Evolutionary conservation across 1,140 invertebrate genomes (phyloP), one percentile per base, ranked within the genome.

Genomic region (Camponotus floridanus): DNA sequence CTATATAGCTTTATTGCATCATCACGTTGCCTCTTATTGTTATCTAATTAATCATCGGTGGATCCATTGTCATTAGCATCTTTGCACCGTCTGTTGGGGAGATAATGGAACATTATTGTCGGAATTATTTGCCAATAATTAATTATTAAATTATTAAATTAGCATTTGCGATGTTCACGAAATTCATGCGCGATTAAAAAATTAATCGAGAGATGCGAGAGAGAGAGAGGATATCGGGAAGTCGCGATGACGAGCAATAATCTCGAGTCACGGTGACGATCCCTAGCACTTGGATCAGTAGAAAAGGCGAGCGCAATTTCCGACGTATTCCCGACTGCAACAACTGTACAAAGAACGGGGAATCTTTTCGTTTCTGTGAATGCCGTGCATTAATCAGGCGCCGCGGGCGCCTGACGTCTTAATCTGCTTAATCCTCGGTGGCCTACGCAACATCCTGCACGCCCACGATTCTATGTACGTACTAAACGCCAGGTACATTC

Each of bases 341-440:
- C 92, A 91, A 92, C 92, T 51, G 90, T 91, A 90, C 91, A 90
- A 92, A 87, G 85, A 86, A 87, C 79, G 91, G 90, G 90, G 91
- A 90, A 93, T 93, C 93, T 94, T 93, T 94, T 93, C 92, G 93
- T 93, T 92, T 87, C 90, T 87, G 90, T 94, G 93, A 95, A 94
- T 94, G 92, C 92, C 86, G 87, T 84, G 92, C 94, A 95, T 95
- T 93, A 93, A 95, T 95, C 94, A 95, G 93, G 93, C 94, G 90
- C 94, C 91, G 87, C 94, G 91, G 94, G 94, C 94, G 94, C 94
- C 90, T 93, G 94, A 95, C 94, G 92, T 95, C 94, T 95, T 94
- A 95, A 95, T 95, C 92, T 93, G 95, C 94, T 95, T 94, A 95
- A 95, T 95, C 92, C 93, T 90, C 91, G 88, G 83, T 89, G 70